Base-by-base conservation (phyloP, 2,797 vertebrate species). In the Chaetophractus vellerosus region DNA sequence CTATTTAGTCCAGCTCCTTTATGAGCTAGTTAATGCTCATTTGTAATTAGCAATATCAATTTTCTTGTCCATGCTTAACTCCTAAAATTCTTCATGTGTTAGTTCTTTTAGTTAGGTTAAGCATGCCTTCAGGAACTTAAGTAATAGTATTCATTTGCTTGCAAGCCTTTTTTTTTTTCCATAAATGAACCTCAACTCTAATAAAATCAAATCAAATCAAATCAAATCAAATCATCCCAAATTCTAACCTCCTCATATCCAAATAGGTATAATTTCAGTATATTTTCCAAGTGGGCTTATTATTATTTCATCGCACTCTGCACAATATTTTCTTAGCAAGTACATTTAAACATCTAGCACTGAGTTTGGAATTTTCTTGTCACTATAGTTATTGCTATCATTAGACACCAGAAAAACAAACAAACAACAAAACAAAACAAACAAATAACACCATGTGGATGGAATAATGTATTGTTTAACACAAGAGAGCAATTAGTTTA, bases 401-500 rank as follows among this genome's bases (percentile, higher is more conserved):
- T 69, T 87, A 88, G 57, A 75, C 48, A 36, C 23, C 31, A 18
- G 19, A 66, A 63, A 23, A 79, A 66, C 64, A 79, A 38, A 38
- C 38, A 38, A 38, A 38, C 75, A 38, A 38, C 38, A 38, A 38
- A 38, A 38, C 38, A 38, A 38, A 38, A 38, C 38, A 45, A 45
- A 45, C 7, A 45, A 24, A 66, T 19, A 79, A 66, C 64, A 79
- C n/a, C 38, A 82, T 41, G 28, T 64, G 33, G 57, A 75, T 31
- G 12, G 68, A 75, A 74, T 59, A 36, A 75, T 38, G 24, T 45
- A 55, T 59, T 55, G 12, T 57, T 88, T 95, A 64, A 83, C 75
- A 79, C 94, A 75, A 14, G 11, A 64, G 55, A 91, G 36, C 28
- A 84, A 28, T 76, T 90, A 81, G 89, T 68, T 93, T 88, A 96